Evolutionary conservation across 2,113 vertebrate genomes (phyloP).

Genomic region (Campylomormyrus tamandua): DNA sequence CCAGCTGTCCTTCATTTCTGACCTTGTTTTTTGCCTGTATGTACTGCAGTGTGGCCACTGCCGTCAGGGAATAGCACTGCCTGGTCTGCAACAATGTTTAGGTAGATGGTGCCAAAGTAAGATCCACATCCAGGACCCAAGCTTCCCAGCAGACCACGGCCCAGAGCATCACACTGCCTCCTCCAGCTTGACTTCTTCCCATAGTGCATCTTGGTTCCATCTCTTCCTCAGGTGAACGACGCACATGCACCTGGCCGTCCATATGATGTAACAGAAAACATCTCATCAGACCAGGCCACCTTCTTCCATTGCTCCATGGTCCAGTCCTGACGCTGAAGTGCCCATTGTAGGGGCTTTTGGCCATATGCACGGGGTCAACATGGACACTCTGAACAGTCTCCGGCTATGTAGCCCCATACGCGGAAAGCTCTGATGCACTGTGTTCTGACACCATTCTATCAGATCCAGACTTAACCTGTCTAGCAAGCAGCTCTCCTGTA

Average conservation of each 20-base stretch:
- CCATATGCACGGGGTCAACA: neutral
- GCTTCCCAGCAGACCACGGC: neutral
- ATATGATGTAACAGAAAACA: too few species aligned
- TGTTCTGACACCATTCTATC: neutral
- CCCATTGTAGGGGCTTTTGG: neutral
- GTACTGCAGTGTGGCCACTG: neutral
- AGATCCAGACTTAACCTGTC: neutral
- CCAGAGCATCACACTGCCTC: neutral
- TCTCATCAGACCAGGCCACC: neutral
- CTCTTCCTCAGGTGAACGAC: too few species aligned
- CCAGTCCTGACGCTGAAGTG: neutral
- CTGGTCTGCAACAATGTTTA: neutral
- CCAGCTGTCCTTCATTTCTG: neutral
- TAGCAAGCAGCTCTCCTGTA: neutral
- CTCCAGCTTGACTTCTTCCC: neutral
- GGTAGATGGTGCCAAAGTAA: neutral
- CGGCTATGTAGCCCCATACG: neutral
- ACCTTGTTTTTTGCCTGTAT: neutral
- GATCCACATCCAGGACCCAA: neutral
- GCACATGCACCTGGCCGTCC: too few species aligned
- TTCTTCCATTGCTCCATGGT: neutral
- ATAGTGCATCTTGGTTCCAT: too few species aligned
- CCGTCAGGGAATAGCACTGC: neutral
- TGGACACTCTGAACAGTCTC: neutral
- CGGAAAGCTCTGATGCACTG: neutral